Conservation (phyloP, 1,140 invertebrate species). For the Pseudomyrmex gracilis region DNA sequence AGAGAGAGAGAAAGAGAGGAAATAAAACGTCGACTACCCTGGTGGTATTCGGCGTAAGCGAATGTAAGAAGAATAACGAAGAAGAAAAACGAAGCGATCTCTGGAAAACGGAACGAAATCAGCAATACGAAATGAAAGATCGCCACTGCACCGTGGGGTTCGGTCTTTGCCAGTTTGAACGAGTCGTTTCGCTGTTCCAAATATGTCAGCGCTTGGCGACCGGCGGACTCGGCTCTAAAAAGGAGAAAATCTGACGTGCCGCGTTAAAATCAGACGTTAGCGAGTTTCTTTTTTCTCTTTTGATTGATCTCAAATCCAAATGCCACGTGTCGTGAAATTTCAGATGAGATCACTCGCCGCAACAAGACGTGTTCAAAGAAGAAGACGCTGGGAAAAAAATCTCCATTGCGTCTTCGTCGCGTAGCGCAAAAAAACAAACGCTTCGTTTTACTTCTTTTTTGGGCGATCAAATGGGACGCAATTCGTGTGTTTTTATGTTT, state of each 20-base stretch:
- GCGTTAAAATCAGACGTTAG: slow-evolving; percentile 1
- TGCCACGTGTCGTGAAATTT: neutral
- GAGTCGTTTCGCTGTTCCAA: slow-evolving; percentile 55
- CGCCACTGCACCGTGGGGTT: slow-evolving; percentile 20
- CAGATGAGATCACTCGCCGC: neutral
- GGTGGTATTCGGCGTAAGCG: neutral
- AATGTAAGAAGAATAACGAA: neutral
- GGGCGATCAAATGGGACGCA: no score
- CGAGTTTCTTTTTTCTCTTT: neutral
- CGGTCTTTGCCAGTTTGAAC: slow-evolving; percentile 21
- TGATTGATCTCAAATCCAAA: slow-evolving; percentile 18
- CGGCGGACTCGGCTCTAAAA: slow-evolving; percentile 23
- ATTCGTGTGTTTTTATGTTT: no score
- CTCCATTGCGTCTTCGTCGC: no score
- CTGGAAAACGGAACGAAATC: slow-evolving; percentile 7
- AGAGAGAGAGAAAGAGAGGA: no score
- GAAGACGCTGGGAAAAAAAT: neutral
- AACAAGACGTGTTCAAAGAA: neutral
- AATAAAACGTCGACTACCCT: neutral
- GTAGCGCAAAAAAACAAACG: no score
- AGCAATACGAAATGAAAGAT: slow-evolving; percentile 45
- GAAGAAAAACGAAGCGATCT: neutral
- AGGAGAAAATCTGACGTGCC: slow-evolving; percentile 17
- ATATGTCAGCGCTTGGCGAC: slow-evolving; percentile 52
- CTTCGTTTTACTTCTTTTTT: no score